Conservation (phyloP, 2,113 vertebrate genomes). For the Nematolebias whitei region DNA sequence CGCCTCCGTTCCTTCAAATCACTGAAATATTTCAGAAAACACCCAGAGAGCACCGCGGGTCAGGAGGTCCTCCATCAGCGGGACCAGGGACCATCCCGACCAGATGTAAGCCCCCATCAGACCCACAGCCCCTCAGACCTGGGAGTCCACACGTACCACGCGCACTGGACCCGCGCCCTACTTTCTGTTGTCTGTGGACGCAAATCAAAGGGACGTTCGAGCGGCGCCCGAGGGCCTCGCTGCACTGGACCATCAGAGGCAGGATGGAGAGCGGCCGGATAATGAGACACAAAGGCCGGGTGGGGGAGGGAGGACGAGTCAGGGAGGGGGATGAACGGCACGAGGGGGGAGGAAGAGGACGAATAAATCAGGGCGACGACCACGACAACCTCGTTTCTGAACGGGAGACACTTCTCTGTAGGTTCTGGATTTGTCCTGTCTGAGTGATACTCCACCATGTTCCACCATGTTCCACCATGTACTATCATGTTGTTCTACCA, state of each 20-base stretch:
- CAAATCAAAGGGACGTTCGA: conserved; percentile 60
- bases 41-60: too few species aligned
- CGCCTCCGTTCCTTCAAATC: too few species aligned
- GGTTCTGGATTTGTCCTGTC: too few species aligned
- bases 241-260: conserved; percentile 72
- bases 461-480: too few species aligned
- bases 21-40: too few species aligned
- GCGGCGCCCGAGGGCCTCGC: conserved; percentile 46
- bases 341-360: conserved; percentile 31
- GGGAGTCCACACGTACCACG: conserved; percentile 1
- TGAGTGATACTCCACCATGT: too few species aligned
- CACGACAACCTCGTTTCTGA: conserved; percentile 11
- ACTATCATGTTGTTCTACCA: too few species aligned
- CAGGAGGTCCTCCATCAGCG: too few species aligned
- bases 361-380: conserved; percentile 34
- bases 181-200: conserved; percentile 50
- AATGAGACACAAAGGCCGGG: conserved; percentile 28
- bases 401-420: not conserved
- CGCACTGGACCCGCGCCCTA: conserved; percentile 44
- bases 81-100: not conserved
- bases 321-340: conserved; percentile 15
- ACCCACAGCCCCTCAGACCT: not conserved
- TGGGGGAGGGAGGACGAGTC: not conserved
- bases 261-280: conserved; percentile 47
- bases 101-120: not conserved